A percentile compares a stretch with the other conserved stretches of the same genome.
Evolutionary conservation across 2,113 vertebrate species (phyloP).

Genomic region (Tringa solitaria): DNA sequence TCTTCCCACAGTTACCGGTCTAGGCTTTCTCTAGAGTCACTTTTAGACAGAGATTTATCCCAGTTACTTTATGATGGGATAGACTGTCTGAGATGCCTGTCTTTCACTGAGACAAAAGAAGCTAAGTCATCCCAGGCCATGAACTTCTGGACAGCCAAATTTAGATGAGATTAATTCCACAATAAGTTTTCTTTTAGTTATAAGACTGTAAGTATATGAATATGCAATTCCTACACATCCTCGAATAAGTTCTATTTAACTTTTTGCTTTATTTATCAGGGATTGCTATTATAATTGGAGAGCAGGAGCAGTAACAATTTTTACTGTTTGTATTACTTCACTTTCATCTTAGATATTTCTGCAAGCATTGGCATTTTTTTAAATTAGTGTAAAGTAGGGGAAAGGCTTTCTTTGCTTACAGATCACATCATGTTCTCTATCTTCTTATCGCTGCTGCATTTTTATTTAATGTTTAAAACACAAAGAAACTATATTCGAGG

Average conservation of each 20-base stretch:
- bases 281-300: background rate
- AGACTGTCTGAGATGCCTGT: background rate
- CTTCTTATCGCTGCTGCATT: background rate
- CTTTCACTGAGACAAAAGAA: background rate
- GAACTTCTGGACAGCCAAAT: background rate
- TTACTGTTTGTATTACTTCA: background rate
- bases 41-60: background rate
- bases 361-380: background rate
- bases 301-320: background rate
- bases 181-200: background rate
- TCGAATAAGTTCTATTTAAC: background rate
- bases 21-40: background rate
- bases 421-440: background rate
- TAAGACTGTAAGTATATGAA: background rate
- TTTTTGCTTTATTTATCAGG: background rate
- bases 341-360: background rate
- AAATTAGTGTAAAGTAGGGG: background rate
- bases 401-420: slow-evolving; percentile 5
- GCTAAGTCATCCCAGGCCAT: background rate
- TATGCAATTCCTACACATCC: background rate
- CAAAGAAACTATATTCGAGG: background rate
- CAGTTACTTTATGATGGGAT: background rate
- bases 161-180: background rate
- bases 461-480: background rate
- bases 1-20: background rate